Percentiles rank a stretch among this genome's conserved stretches.
Evolutionary conservation across 2,888 invertebrate genomes (phyloP).

Genomic region (Aricia artaxerxes): DNA sequence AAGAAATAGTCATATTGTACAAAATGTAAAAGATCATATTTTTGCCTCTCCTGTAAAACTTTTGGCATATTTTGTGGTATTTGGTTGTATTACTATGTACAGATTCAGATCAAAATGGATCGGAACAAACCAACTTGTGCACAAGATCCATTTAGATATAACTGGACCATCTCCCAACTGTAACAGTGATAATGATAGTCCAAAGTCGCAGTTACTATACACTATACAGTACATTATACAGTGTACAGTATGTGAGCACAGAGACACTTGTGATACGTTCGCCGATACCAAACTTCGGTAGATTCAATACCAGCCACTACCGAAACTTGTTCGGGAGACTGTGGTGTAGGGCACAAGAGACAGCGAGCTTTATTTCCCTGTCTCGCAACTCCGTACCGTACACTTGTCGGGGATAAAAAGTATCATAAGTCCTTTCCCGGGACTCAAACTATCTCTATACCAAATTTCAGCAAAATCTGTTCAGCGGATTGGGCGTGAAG

Average conservation of each 20-base stretch:
- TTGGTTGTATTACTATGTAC: too few relatives aligned
- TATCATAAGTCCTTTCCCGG: too few relatives aligned
- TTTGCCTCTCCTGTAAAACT: too few relatives aligned
- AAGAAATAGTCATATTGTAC: too few relatives aligned
- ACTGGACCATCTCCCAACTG: slow-evolving; percentile 12
- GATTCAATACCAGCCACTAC: slow-evolving; percentile 58
- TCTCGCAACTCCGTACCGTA: background rate
- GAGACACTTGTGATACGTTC: slow-evolving; percentile 45
- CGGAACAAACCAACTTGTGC: background rate
- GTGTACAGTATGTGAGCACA: slow-evolving; percentile 10
- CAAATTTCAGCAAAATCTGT: too few relatives aligned
- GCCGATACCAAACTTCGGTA: slow-evolving; percentile 59
- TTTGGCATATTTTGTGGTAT: too few relatives aligned
- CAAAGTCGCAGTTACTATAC: background rate
- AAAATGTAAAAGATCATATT: too few relatives aligned
- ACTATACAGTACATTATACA: slow-evolving; percentile 10
- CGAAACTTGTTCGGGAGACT: slow-evolving; percentile 52
- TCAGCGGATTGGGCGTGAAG: too few relatives aligned
- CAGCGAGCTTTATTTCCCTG: background rate
- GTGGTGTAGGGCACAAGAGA: slow-evolving; percentile 43
- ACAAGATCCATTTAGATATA: slow-evolving; percentile 3
- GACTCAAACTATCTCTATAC: too few relatives aligned
- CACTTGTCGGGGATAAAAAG: too few relatives aligned
- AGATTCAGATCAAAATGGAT: background rate
- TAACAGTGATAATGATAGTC: slow-evolving; percentile 9